Base-by-base conservation (phyloP, 2,888 invertebrate species). In the Ormyrus rosae region DNA sequence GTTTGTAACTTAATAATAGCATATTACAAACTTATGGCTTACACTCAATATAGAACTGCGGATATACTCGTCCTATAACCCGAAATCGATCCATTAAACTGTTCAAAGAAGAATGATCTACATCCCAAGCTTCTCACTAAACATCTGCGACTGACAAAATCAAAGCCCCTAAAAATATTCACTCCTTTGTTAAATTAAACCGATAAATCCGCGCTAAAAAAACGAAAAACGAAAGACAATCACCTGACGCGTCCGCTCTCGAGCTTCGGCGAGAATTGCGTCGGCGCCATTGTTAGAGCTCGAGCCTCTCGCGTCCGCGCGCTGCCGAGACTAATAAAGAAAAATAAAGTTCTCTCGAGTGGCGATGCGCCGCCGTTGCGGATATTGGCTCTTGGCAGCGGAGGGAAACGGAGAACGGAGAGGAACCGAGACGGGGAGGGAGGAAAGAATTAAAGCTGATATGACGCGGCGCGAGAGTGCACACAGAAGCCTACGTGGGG, bases 251-350 rank as follows among this genome's bases (percentile, higher is more conserved):
- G 13, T 13, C 13, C 6, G 9, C 9, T 10, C 0, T 13, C 11
- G 56, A 1, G 34, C 60, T 55, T 50, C 19, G 13, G 48, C 48
- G 75, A 60, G 60, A 75, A 53, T 50, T 19, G 11, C 69, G 51
- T 45, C 13, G 51, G 51, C 55, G 55, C 63, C 55, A 69, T 63
- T 69, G 76, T 76, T 55, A 63, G 6, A 61, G 34, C 68, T 68
- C 45, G 45, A 45, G 19, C 53, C 55, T 55, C 10, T 0, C 11
- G 50, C 2, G 48, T 19, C n/a, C 13, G 78, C 78, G 78, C 78
- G 85, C 83, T 58, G 71, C 81, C 81, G 85, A 80, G 82, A 83
- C 85, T 88, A 88, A 87, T 88, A 87, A 86, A 87, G 86, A 88
- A 86, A 87, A 88, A 88, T 87, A 88, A 86, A 86, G 86, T 84